These are phyloP conservation scores for Aphaenogaster rudis DNA, from an alignment of 1,140 invertebrate species.

Conservation along the genomic window DNA sequence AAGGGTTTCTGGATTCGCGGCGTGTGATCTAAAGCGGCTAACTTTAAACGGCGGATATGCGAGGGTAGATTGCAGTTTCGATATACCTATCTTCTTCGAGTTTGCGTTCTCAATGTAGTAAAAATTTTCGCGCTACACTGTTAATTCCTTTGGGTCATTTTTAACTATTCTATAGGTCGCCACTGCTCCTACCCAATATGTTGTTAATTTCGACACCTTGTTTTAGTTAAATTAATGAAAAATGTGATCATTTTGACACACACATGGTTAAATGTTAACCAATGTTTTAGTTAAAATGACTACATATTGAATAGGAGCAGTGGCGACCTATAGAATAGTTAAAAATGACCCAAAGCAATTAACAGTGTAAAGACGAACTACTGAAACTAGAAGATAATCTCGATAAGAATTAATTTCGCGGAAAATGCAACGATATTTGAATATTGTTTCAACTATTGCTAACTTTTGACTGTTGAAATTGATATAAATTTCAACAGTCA, in stretches of 20 bases:
- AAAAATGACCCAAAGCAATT: too few relatives aligned
- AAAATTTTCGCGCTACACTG: neutral
- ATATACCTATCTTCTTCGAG: neutral
- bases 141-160: too few relatives aligned
- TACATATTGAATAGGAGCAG: too few relatives aligned
- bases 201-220: too few relatives aligned
- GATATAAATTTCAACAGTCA: neutral
- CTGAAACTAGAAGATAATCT: neutral
- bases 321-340: too few relatives aligned
- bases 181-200: too few relatives aligned
- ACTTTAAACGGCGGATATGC: neutral
- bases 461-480: neutral
- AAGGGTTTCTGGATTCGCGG: neutral
- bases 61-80: neutral
- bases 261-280: too few relatives aligned
- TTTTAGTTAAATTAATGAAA: too few relatives aligned
- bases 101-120: too few relatives aligned
- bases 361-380: neutral
- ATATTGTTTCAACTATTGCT: neutral
- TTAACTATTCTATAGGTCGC: too few relatives aligned
- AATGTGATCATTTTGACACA: too few relatives aligned
- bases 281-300: too few relatives aligned
- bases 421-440: neutral
- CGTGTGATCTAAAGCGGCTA: neutral
- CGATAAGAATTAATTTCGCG: neutral